Percentiles rank a stretch among this genome's conserved stretches.
Evolutionary conservation across 2,888 invertebrate species (phyloP).

Genomic region (Andrena fulva): DNA sequence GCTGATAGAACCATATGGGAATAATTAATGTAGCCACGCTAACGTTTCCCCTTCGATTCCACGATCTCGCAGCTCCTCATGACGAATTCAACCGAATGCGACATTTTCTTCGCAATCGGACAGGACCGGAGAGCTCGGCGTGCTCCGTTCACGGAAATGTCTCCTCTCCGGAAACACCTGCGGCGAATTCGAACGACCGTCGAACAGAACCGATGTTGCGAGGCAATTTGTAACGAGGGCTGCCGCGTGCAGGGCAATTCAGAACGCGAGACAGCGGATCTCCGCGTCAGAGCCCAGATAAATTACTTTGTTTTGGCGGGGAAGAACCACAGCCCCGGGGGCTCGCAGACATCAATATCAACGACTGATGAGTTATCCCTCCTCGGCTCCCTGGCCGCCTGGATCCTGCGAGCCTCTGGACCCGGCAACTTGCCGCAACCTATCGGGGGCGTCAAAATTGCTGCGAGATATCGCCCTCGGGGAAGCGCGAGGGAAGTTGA

Average conservation of each 20-base stretch:
- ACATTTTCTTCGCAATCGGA: not conserved
- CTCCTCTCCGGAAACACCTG: slow-evolving; percentile 61
- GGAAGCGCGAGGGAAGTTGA: not conserved
- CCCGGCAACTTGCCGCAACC: not conserved
- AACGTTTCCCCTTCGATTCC: not conserved
- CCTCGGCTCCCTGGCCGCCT: slow-evolving; percentile 17
- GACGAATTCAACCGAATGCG: not conserved
- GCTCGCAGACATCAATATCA: slow-evolving; percentile 64
- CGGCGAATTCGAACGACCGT: slow-evolving; percentile 54
- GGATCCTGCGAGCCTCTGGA: not conserved
- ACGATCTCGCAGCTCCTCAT: not conserved
- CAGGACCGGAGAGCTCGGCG: not conserved
- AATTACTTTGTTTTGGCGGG: slow-evolving; percentile 72
- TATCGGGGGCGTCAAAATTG: not conserved
- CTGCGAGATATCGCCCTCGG: not conserved
- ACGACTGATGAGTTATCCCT: slow-evolving; percentile 61
- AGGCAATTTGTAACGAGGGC: slow-evolving; percentile 67
- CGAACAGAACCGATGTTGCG: slow-evolving; percentile 66
- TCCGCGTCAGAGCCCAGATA: slow-evolving; percentile 61
- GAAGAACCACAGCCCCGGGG: slow-evolving; percentile 55
- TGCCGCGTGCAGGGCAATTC: slow-evolving; percentile 32
- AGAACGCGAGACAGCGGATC: slow-evolving; percentile 59
- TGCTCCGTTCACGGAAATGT: slow-evolving; percentile 50
- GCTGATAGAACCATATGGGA: not conserved
- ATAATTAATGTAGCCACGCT: not conserved